phyloP scores from a whole-genome alignment of 2,113 vertebrate genomes.

The Brienomyrus longianalis region DNA sequence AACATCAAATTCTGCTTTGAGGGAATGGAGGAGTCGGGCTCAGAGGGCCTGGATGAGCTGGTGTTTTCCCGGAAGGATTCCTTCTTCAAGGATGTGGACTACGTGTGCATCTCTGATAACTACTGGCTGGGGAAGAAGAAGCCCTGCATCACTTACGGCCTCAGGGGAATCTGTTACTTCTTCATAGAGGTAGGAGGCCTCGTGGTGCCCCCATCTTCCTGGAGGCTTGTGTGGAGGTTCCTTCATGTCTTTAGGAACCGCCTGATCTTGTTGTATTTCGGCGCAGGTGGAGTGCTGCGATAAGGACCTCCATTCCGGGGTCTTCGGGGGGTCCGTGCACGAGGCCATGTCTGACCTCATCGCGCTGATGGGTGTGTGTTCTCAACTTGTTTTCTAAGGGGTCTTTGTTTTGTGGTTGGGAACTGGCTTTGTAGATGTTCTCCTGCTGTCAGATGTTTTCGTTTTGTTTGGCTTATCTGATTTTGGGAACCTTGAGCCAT shows the following conservation, averaged over 20 bases:
- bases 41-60: slow-evolving; percentile 84
- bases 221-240: too few species aligned
- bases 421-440: too few species aligned
- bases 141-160: slow-evolving; percentile 91
- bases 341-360: slow-evolving; percentile 95
- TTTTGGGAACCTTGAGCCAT: neutral
- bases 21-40: slow-evolving; percentile 96
- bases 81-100: slow-evolving; percentile 90
- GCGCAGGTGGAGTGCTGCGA: slow-evolving; percentile 66
- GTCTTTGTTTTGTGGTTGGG: neutral
- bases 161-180: slow-evolving; percentile 90
- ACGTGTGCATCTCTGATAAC: slow-evolving; percentile 93
- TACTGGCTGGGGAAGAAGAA: slow-evolving; percentile 96
- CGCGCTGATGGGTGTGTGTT: slow-evolving; percentile 75
- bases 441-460: neutral
- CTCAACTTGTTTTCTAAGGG: neutral
- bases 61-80: slow-evolving; percentile 73
- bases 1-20: slow-evolving; percentile 94
- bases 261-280: neutral
- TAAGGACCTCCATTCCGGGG: slow-evolving; percentile 90
- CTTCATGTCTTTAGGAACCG: neutral
- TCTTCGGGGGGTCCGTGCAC: slow-evolving; percentile 88
- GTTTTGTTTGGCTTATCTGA: neutral
- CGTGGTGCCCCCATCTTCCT: neutral
- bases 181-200: slow-evolving; percentile 67